Evolutionary conservation across 2,113 vertebrate species (phyloP).

Genomic region (Rhinopomastus cyanomelas): DNA sequence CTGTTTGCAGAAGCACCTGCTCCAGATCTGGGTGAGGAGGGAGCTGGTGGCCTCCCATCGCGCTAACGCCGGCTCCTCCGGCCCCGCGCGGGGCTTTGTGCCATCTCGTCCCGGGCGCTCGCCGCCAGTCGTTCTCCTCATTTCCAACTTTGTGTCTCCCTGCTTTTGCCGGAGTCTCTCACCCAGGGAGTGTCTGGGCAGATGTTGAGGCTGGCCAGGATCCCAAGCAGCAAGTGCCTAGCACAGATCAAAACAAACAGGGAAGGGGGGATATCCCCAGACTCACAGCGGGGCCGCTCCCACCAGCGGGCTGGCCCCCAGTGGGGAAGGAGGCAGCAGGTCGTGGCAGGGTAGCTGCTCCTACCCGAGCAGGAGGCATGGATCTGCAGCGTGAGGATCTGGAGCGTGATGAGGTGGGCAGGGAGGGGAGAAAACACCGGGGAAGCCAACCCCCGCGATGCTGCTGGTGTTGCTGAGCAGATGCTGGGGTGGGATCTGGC

Average conservation of each 20-base stretch:
- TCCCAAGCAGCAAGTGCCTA: slow-evolving; percentile 52
- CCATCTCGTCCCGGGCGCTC: rapidly evolving
- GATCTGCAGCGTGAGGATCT: not conserved
- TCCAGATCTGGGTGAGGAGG: not conserved
- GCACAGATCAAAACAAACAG: slow-evolving; percentile 44
- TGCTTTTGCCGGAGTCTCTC: slow-evolving; percentile 7
- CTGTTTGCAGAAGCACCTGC: not conserved
- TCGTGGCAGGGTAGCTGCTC: not conserved
- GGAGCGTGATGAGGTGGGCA: not conserved
- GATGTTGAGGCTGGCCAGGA: slow-evolving; percentile 29
- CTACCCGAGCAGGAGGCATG: not conserved
- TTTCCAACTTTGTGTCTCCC: not conserved
- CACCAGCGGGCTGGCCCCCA: not conserved
- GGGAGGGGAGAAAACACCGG: slow-evolving; percentile 26
- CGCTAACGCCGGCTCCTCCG: rapidly evolving
- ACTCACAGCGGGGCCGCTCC: no score
- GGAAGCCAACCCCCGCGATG: not conserved
- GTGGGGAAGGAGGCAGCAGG: not conserved
- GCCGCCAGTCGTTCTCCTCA: not conserved
- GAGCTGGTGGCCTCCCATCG: not conserved
- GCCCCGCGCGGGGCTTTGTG: not conserved
- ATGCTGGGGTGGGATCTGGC: not conserved
- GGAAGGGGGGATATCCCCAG: not conserved
- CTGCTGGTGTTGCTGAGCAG: not conserved
- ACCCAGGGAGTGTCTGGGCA: slow-evolving; percentile 38